Evolutionary conservation across 2,888 invertebrate genomes (phyloP).

Genomic region (Mesorhabditis belari): DNA sequence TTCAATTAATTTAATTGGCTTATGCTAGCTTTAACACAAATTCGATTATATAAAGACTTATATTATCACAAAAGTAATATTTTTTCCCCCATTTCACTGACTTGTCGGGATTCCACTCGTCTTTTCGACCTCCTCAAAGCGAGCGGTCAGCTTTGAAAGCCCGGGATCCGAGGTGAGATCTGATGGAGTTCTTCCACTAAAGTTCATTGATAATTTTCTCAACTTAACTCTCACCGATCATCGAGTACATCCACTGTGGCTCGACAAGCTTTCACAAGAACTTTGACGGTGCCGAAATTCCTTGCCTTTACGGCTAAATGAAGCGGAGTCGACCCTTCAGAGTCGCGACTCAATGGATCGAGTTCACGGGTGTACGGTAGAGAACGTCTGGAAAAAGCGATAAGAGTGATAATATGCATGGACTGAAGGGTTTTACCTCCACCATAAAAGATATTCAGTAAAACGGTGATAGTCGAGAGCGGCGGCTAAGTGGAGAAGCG

Average conservation of each 20-base stretch:
- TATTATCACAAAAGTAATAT: background rate
- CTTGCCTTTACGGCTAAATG: conserved; percentile 13
- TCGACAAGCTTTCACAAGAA: conserved; percentile 3
- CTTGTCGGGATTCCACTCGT: conserved; percentile 8
- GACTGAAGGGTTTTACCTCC: background rate
- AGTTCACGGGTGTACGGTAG: conserved; percentile 81
- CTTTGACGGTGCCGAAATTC: conserved; percentile 2
- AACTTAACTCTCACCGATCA: conserved; percentile 7
- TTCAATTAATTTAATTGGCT: background rate
- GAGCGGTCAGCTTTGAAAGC: conserved; percentile 4
- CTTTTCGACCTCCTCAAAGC: conserved; percentile 4
- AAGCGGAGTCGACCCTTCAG: conserved; percentile 82
- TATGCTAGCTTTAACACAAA: background rate
- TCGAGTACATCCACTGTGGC: conserved; percentile 19
- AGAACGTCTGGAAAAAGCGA: conserved; percentile 50
- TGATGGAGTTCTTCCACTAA: conserved; percentile 17
- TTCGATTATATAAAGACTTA: background rate
- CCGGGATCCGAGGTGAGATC: conserved; percentile 16
- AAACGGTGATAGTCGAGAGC: conserved; percentile 76
- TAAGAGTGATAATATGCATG: background rate
- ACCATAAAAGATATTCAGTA: conserved; percentile 70
- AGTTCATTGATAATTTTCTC: background rate
- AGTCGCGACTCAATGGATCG: conserved; percentile 80
- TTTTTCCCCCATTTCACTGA: background rate
- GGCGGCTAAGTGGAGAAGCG: conserved; percentile 77